Base-by-base conservation (phyloP, 2,797 vertebrate genomes). In the Epinephelus awoara region DNA sequence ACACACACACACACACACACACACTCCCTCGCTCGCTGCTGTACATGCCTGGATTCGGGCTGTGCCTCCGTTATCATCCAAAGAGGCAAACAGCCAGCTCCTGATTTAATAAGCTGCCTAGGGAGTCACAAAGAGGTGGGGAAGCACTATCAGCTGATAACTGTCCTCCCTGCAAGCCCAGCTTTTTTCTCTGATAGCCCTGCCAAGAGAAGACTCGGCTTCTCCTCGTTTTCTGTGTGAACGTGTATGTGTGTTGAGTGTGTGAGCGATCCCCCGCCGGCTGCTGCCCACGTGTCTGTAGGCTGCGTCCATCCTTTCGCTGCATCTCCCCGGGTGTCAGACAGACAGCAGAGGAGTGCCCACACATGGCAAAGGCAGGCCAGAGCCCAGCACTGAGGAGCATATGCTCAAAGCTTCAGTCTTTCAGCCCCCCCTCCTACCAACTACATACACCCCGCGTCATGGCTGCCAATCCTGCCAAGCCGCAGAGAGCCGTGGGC, bases 81-180 rank as follows among this genome's bases (percentile, higher is more conserved):
- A 87, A 69, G 82, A 90, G 91, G 89, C 91, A 91, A 92, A 91
- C 88, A 91, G 90, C 88, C 89, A 92, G 85, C 65, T 75, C 55
- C 82, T 91, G 94, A 93, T 93, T 93, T 94, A 95, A 94, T 94
- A 94, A 93, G 90, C 87, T 89, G 93, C 91, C 91, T 83, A 21
- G 93, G 90, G 94, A 94, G 89, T 82, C 89, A 74, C 78, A 59
- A 83, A 83, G 84, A 93, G 88, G 91, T 90, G 87, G 82, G 89
- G 80, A 86, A 80, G 89, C 77, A 81, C 88, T 91, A 92, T 93
- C 89, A 88, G 91, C 91, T 91, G 92, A 92, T 93, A 93, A 93
- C 89, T 82, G 91, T 89, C 90, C 84, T 89, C 85, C 75, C 89
- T 84, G 78, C 87, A 84, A 87, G 83, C 86, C 80, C 80, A 58